Percentiles rank a stretch among this genome's conserved stretches.
Evolutionary conservation across 2,797 vertebrate genomes (phyloP).

Genomic region (Dryobates pubescens): DNA sequence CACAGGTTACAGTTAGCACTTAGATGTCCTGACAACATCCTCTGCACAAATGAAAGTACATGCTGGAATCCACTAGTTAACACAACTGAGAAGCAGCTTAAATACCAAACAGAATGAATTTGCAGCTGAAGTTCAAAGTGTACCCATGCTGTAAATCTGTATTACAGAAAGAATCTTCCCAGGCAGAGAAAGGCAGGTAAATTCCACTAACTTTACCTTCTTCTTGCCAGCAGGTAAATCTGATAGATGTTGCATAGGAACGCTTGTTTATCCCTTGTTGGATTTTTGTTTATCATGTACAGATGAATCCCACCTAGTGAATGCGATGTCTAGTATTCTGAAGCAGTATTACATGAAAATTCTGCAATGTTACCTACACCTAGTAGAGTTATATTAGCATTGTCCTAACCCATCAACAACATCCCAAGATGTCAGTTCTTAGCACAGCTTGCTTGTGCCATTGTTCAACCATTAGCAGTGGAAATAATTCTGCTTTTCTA

Average conservation of each 20-base stretch:
- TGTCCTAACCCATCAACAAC: neutral
- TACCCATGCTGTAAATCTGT: neutral
- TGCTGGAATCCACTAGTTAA: neutral
- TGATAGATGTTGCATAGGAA: neutral
- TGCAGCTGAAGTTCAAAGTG: neutral
- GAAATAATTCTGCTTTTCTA: neutral
- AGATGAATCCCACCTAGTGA: neutral
- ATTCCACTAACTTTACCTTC: neutral
- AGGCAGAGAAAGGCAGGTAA: neutral
- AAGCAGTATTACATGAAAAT: neutral
- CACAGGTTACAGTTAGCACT: neutral
- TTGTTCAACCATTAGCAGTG: neutral
- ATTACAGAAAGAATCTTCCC: neutral
- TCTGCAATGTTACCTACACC: neutral
- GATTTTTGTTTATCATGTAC: neutral
- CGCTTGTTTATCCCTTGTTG: neutral
- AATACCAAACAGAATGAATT: neutral
- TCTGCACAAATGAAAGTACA: neutral
- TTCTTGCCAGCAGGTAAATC: neutral
- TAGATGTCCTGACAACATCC: neutral
- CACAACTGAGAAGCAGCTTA: neutral
- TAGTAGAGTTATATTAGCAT: neutral
- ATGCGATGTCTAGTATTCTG: neutral
- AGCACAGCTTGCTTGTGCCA: neutral
- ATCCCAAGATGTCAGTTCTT: neutral